Evolutionary conservation across 2,797 vertebrate species (phyloP).

Genomic region (Mormyrus hasselquistii): DNA sequence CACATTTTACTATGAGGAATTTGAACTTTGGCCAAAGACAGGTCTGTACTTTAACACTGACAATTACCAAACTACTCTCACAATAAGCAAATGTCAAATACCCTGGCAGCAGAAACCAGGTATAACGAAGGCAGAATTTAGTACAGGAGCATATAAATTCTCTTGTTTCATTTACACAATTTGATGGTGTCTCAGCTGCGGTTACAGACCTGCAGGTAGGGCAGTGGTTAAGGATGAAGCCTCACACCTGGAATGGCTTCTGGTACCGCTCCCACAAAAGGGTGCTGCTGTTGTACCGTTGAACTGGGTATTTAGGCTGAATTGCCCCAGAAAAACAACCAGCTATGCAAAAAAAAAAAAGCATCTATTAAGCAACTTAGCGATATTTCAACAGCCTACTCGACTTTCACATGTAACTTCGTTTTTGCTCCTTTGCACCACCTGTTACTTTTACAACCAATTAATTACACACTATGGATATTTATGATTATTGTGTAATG

Average conservation of each 20-base stretch:
- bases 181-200: neutral
- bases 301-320: neutral
- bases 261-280: neutral
- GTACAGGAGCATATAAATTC: neutral
- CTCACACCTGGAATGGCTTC: neutral
- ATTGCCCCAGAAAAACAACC: neutral
- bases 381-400: neutral
- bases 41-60: neutral
- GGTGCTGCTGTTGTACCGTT: neutral
- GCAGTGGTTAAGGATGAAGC: neutral
- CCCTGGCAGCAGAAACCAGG: neutral
- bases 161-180: neutral
- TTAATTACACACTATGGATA: neutral
- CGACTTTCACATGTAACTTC: neutral
- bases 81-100: neutral
- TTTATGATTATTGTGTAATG: neutral
- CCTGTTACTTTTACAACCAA: neutral
- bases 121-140: neutral
- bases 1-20: neutral
- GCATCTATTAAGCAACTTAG: neutral
- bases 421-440: neutral
- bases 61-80: neutral
- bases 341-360: neutral
- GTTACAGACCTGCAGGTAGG: neutral
- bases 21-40: neutral